phyloP scores from a whole-genome alignment of 2,888 invertebrate genomes.

The Choristoneura rosaceana region DNA sequence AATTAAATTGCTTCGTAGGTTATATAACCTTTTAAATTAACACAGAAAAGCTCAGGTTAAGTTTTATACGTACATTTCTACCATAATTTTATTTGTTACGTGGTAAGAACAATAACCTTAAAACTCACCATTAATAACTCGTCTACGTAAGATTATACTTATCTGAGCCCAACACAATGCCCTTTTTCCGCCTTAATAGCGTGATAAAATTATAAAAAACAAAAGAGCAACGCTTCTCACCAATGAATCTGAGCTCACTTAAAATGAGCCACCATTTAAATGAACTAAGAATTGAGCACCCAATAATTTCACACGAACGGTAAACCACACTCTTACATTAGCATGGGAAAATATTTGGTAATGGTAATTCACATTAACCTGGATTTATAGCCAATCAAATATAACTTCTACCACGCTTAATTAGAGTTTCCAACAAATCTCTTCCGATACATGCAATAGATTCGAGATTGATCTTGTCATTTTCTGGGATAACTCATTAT shows the following conservation, averaged over 20 bases:
- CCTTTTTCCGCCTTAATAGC: neutral
- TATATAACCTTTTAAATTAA: too few species aligned
- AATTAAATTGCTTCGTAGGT: too few species aligned
- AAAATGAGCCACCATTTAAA: neutral
- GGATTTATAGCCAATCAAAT: neutral
- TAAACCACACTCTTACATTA: neutral
- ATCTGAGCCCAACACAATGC: neutral
- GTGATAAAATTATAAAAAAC: neutral
- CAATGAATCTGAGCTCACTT: neutral
- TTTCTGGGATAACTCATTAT: slow-evolving; percentile 12
- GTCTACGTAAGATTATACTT: too few species aligned
- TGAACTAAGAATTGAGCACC: neutral
- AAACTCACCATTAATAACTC: neutral
- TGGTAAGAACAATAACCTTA: neutral
- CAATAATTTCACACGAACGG: slow-evolving; percentile 13
- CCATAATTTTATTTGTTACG: neutral
- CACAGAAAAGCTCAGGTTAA: neutral
- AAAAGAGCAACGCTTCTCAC: neutral
- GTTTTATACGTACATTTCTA: neutral
- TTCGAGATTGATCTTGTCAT: neutral
- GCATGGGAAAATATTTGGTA: slow-evolving; percentile 15
- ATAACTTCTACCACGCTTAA: neutral
- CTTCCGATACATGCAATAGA: slow-evolving; percentile 9
- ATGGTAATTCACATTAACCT: slow-evolving; percentile 5
- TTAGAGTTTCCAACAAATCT: neutral